phyloP scores from a whole-genome alignment of 2,113 vertebrate species.

The Microcebus ravelobensis region DNA sequence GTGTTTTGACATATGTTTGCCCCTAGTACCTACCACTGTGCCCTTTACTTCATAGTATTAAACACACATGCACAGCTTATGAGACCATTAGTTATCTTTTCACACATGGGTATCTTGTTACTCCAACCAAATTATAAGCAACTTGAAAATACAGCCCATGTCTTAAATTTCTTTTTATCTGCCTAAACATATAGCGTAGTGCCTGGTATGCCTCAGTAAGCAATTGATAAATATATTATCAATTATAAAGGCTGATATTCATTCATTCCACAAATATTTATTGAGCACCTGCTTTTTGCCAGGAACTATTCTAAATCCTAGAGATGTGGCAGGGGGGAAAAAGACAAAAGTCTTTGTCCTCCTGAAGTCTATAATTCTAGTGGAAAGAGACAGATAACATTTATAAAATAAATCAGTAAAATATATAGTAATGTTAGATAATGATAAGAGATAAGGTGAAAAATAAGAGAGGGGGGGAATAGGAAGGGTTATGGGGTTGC shows the following conservation, averaged over 20 bases:
- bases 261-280: conserved; percentile 3
- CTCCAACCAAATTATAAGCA: conserved; percentile 36
- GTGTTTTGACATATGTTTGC: background rate
- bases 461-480: background rate
- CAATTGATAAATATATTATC: background rate
- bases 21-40: background rate
- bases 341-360: background rate
- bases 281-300: background rate
- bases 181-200: background rate
- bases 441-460: conserved; percentile 7
- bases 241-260: conserved; percentile 1
- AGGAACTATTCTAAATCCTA: background rate
- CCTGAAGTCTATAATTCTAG: background rate
- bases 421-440: background rate
- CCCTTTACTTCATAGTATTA: background rate
- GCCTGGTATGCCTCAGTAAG: background rate
- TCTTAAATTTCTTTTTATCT: conserved; percentile 19
- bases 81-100: background rate
- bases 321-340: background rate
- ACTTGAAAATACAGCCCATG: background rate
- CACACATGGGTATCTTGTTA: background rate
- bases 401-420: background rate
- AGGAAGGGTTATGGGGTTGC: background rate
- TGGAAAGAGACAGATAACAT: background rate
- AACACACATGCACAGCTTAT: background rate